These are phyloP conservation scores for Harpalus rufipes DNA, from an alignment of 2,888 invertebrate species.

Conservation along the genomic window DNA sequence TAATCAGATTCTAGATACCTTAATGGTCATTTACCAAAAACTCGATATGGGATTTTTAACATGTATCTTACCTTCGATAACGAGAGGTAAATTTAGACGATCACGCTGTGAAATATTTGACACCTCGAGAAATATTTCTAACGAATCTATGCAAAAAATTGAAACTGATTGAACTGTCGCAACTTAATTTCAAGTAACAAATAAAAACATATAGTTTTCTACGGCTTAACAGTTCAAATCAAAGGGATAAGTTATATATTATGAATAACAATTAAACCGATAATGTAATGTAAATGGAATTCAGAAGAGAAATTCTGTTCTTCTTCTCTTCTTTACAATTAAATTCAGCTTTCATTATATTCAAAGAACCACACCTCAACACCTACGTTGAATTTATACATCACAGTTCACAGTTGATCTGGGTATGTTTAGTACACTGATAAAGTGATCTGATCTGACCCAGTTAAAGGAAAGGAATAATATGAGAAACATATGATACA, in stretches of 20 bases:
- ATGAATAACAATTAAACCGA: background rate
- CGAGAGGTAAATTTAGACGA: too few relatives aligned
- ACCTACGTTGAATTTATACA: background rate
- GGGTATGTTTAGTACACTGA: background rate
- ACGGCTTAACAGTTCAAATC: background rate
- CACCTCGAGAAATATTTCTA: too few relatives aligned
- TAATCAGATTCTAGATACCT: too few relatives aligned
- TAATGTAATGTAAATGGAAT: constrained; percentile 6
- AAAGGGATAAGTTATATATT: background rate
- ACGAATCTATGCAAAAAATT: too few relatives aligned
- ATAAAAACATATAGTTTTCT: too few relatives aligned
- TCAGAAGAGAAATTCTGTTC: background rate
- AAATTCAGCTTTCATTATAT: background rate
- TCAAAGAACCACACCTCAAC: background rate
- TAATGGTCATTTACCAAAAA: too few relatives aligned
- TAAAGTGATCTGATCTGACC: background rate
- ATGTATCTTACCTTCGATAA: too few relatives aligned
- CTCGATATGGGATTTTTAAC: too few relatives aligned
- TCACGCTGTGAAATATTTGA: too few relatives aligned
- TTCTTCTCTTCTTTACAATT: background rate
- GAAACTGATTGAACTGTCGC: too few relatives aligned
- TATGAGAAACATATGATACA: too few relatives aligned
- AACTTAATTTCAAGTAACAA: too few relatives aligned
- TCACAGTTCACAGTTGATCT: background rate
- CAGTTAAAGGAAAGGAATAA: background rate